phyloP scores from a whole-genome alignment of 2,797 vertebrate genomes.

The Scleropages formosus region DNA sequence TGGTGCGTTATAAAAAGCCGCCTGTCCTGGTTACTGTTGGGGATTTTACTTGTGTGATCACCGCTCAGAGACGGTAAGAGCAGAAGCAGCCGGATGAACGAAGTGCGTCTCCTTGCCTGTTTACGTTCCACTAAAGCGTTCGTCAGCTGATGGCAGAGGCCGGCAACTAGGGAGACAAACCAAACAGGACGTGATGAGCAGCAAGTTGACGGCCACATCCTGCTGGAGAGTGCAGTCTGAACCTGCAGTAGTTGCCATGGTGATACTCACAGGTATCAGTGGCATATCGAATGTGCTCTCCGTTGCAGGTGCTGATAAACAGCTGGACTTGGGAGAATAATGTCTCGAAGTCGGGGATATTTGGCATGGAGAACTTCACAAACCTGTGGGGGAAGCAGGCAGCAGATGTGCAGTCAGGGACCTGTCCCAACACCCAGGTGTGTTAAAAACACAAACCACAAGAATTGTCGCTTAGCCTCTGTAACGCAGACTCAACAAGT shows the following conservation, averaged over 20 bases:
- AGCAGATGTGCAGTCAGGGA: not conserved
- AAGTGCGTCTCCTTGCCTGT: constrained; percentile 77
- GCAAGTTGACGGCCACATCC: not conserved
- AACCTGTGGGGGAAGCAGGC: constrained; percentile 70
- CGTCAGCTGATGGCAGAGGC: constrained; percentile 98
- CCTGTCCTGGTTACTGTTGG: not conserved
- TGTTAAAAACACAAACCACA: too few relatives aligned
- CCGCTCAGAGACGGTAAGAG: not conserved
- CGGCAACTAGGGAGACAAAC: constrained; percentile 80
- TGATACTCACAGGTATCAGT: constrained; percentile 94
- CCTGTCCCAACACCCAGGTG: too few relatives aligned
- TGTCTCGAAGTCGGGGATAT: constrained; percentile 98
- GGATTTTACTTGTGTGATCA: not conserved
- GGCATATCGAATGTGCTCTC: constrained; percentile 97
- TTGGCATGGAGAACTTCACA: constrained; percentile 99
- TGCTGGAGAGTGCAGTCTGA: too few relatives aligned
- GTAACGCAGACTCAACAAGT: too few relatives aligned
- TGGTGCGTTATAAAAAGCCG: not conserved
- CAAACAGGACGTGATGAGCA: constrained; percentile 10
- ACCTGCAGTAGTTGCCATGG: too few relatives aligned
- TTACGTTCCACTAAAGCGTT: constrained; percentile 97
- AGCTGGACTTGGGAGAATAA: constrained; percentile 98
- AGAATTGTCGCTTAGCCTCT: too few relatives aligned
- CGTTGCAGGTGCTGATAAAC: constrained; percentile 98
- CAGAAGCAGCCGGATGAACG: not conserved